Evolutionary conservation across 2,113 vertebrate genomes (phyloP), one percentile per base, ranked within the genome.

Genomic region (Natator depressus): DNA sequence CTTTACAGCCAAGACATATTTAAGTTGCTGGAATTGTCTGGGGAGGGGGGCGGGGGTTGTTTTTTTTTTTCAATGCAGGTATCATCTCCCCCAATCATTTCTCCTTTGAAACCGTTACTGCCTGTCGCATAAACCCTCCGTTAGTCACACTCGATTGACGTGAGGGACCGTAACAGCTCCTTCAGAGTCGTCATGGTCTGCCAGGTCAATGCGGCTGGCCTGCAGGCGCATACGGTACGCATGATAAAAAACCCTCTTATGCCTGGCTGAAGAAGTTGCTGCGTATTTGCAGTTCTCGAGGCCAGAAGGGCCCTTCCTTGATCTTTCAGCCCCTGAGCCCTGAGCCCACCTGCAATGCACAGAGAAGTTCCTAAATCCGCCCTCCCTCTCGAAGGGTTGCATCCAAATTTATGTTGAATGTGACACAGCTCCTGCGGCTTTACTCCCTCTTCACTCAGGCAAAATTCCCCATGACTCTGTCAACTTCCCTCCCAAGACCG

Each of bases 171-270:
- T 87, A 94, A 94, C 93, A 90, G 90, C 95, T 97, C 82, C 96
- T 95, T 95, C 92, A 95, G 93, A 92, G 95, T 96, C 69, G 35
- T 92, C 92, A 91, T 91, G 93, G 91, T 96, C 93, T 92, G 89
- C 81, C 19, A 13, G 93, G 94, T 93, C 95, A 91, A 88, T 31
- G 62, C 4, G 4, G 65, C 91, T 93, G 93, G 93, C 75, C 81
- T 89, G 89, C 82, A 49, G 5, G 14, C 0, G 0, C 82, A 91
- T 84, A 94, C 89, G 80, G 55, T 82, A 65, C 87, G 84, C 87
- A 85, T 85, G 87, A 95, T 87, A 89, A 96, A 97, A 96, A 93
- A 31, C 42, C 75, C 80, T 42, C 82, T 93, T 55, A 79, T 1
- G 1, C 81, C 88, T 93, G 91, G 24, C 80, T 95, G 91, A 90